These are phyloP conservation scores for Mactromeris polynyma DNA, from an alignment of 2,888 invertebrate species.

Conservation along the genomic window DNA sequence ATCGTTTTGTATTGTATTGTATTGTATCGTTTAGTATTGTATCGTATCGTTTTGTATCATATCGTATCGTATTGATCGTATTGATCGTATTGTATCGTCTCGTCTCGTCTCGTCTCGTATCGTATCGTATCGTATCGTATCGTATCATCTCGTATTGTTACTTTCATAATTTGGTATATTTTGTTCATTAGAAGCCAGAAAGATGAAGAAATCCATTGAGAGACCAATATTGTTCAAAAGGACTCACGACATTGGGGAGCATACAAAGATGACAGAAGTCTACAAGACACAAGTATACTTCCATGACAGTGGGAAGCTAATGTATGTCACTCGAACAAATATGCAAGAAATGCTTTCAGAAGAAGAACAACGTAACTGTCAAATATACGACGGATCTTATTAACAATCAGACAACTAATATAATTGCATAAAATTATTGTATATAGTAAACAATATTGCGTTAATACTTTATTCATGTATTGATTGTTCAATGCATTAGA, in stretches of 20 bases:
- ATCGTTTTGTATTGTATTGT: background rate
- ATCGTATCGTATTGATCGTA: background rate
- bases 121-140: background rate
- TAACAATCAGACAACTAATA: background rate
- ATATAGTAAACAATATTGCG: too few relatives aligned
- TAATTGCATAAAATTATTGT: too few relatives aligned
- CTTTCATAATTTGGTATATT: background rate
- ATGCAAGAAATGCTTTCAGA: background rate
- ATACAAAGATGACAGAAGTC: background rate
- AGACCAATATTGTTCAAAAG: background rate
- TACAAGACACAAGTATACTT: constrained; percentile 2
- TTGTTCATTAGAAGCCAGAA: background rate
- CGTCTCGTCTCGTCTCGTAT: background rate
- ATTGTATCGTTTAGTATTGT: too few relatives aligned
- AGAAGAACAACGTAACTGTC: background rate
- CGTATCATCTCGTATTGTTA: background rate
- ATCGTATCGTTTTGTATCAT: too few relatives aligned
- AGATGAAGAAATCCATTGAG: background rate
- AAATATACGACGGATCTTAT: background rate
- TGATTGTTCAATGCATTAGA: too few relatives aligned
- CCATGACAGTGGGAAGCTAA: background rate
- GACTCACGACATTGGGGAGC: background rate
- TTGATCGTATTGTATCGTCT: background rate
- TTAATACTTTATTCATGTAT: too few relatives aligned
- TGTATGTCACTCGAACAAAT: background rate